phyloP scores from a whole-genome alignment of 2,888 invertebrate species.

The Aspidiotus destructor region DNA sequence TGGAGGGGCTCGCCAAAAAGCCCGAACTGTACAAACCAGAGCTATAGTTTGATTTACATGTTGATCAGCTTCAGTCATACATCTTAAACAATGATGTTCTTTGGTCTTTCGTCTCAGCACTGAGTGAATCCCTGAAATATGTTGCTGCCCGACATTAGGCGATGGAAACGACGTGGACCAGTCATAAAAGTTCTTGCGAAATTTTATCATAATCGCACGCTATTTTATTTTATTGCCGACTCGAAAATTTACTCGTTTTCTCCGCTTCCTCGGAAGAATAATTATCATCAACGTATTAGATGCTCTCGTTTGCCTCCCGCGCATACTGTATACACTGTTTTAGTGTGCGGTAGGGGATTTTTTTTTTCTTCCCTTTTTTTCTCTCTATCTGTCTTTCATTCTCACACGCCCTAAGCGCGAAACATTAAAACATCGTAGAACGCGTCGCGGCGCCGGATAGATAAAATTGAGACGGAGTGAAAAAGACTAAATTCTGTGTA shows the following conservation, averaged over 20 bases:
- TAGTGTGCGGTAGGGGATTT: neutral
- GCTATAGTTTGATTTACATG: too few relatives aligned
- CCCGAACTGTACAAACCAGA: too few relatives aligned
- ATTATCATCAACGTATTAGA: slow-evolving; percentile 1
- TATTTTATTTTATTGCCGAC: neutral
- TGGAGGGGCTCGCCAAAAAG: too few relatives aligned
- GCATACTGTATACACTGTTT: too few relatives aligned
- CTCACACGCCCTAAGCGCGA: neutral
- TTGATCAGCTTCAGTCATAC: too few relatives aligned
- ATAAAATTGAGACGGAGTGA: neutral
- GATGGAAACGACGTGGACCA: too few relatives aligned
- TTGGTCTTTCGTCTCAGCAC: too few relatives aligned
- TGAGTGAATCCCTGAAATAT: too few relatives aligned
- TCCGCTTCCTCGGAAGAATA: neutral
- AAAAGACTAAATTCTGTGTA: neutral
- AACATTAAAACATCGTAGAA: neutral
- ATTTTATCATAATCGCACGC: neutral
- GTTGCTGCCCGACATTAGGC: too few relatives aligned
- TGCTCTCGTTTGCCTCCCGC: neutral
- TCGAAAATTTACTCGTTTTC: neutral
- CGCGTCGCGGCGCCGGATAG: neutral
- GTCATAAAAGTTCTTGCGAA: neutral
- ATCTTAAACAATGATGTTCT: too few relatives aligned
- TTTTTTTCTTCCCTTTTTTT: neutral
- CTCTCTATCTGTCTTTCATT: neutral